These are phyloP conservation scores for Zophobas morio DNA, from an alignment of 1,140 invertebrate genomes.

Conservation along the genomic window DNA sequence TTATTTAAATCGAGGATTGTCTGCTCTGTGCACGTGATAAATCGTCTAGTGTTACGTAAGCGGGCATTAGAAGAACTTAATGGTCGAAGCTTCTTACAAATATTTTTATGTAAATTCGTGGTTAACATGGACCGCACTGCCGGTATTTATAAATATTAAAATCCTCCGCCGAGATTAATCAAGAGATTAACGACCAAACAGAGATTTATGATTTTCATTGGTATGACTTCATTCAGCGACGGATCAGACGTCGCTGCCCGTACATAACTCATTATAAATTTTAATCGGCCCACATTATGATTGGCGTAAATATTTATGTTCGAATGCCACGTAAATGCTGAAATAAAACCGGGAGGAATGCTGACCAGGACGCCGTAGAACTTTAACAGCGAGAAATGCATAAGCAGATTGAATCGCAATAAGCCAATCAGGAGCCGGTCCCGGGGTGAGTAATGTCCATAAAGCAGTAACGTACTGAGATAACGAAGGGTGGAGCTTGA, in stretches of 20 bases:
- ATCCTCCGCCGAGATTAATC: constrained; percentile 8
- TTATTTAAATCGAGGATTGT: constrained; percentile 32
- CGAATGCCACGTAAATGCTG: constrained; percentile 1
- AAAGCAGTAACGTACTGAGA: no score
- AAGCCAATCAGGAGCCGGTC: no score
- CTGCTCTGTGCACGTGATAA: not conserved
- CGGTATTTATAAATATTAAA: constrained; percentile 35
- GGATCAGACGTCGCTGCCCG: not conserved
- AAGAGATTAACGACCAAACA: constrained; percentile 16
- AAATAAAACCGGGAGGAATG: not conserved
- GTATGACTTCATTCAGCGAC: constrained; percentile 3
- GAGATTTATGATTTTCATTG: constrained; percentile 16
- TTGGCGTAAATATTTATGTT: constrained; percentile 17
- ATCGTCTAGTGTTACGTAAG: constrained; percentile 22
- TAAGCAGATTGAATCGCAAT: no score
- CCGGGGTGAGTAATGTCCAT: no score
- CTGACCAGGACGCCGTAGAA: not conserved
- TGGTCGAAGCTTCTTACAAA: constrained; percentile 31
- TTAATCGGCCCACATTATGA: constrained; percentile 10
- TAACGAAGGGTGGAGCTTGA: no score
- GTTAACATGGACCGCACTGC: not conserved
- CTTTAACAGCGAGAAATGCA: no score
- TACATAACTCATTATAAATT: constrained; percentile 9
- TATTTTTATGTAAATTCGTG: constrained; percentile 40
- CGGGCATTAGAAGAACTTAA: constrained; percentile 11